These are phyloP conservation scores for Phocoena sinus DNA, from an alignment of 2,113 vertebrate species.

Conservation along the genomic window DNA sequence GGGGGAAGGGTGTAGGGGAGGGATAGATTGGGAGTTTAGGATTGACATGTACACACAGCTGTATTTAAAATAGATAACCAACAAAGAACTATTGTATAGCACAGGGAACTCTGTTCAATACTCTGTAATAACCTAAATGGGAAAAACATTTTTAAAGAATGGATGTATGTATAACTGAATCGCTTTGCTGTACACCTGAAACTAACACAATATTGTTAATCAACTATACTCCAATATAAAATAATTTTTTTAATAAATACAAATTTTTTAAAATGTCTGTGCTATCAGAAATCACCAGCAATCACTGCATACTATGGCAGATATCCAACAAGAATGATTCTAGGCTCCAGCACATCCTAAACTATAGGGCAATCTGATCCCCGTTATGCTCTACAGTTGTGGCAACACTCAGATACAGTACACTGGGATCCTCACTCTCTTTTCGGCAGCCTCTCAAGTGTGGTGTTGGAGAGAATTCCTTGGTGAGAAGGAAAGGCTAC, in stretches of 20 bases:
- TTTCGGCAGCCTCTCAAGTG: neutral
- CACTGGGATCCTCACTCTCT: neutral
- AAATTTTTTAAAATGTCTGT: neutral
- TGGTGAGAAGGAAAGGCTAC: neutral
- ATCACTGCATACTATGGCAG: too few relatives aligned
- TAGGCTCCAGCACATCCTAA: neutral
- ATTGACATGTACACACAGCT: neutral
- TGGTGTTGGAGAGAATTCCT: neutral
- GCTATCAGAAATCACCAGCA: neutral
- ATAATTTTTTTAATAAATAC: neutral
- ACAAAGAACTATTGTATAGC: neutral
- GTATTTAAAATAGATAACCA: neutral
- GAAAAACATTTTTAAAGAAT: neutral
- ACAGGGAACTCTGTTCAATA: neutral
- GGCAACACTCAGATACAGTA: neutral
- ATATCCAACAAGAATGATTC: neutral
- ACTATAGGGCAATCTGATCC: too few relatives aligned
- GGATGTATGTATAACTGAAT: neutral
- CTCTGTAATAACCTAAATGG: neutral
- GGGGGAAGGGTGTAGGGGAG: too few relatives aligned
- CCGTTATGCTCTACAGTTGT: rapidly evolving
- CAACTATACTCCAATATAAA: neutral
- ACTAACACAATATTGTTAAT: neutral
- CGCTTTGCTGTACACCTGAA: neutral
- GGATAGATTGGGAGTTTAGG: neutral